These are phyloP conservation scores for Lissocephala sabroskyi DNA, from an alignment of 2,888 invertebrate species.

Conservation along the genomic window DNA sequence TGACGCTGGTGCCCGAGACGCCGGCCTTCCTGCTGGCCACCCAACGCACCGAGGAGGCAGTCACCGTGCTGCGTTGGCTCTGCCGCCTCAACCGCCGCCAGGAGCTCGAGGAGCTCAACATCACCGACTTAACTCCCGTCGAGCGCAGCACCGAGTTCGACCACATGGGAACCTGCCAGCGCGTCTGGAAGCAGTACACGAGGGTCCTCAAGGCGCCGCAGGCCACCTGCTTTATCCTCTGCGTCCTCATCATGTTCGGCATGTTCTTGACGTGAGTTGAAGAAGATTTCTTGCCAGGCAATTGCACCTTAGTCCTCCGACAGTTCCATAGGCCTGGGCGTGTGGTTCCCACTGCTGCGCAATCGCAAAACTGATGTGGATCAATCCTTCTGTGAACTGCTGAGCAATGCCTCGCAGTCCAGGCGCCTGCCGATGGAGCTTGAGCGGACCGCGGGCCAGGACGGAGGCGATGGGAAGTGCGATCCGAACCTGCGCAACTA, in stretches of 20 bases:
- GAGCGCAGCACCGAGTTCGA: neutral
- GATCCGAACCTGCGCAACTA: neutral
- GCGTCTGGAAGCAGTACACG: neutral
- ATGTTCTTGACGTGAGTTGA: conserved; percentile 10
- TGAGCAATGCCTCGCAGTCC: neutral
- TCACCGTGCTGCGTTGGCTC: conserved; percentile 5
- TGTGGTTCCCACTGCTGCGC: conserved; percentile 18
- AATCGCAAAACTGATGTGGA: conserved; percentile 1
- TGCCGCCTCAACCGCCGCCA: conserved; percentile 8
- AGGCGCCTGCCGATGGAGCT: neutral
- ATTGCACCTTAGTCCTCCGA: neutral
- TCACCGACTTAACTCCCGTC: neutral
- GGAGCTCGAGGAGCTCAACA: conserved; percentile 4
- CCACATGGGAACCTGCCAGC: neutral
- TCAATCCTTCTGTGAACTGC: conserved; percentile 3
- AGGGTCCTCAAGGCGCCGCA: neutral
- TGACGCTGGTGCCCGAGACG: conserved; percentile 15
- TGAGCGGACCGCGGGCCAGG: neutral
- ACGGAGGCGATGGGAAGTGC: neutral
- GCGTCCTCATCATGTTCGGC: conserved; percentile 8
- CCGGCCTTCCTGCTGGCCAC: conserved; percentile 10
- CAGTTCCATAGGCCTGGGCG: conserved; percentile 18
- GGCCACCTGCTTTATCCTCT: neutral
- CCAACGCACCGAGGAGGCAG: conserved; percentile 3
- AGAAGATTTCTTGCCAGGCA: neutral